A percentile compares a stretch with the other conserved stretches of the same genome.
These are phyloP conservation scores for Apoda limacodes DNA, from an alignment of 2,888 invertebrate genomes.

Conservation along the genomic window DNA sequence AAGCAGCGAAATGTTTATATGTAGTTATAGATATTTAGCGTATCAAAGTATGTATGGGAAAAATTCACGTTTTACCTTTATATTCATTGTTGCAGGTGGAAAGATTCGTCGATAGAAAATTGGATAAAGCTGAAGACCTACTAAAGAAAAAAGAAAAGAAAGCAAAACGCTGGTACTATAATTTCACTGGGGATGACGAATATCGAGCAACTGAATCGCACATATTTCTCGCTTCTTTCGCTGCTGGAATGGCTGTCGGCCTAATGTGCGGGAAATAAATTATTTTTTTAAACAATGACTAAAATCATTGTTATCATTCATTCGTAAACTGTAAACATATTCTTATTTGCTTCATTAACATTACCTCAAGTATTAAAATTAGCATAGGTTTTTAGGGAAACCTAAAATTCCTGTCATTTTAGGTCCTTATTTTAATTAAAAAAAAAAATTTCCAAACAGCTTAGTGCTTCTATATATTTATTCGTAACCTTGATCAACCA, in stretches of 20 bases:
- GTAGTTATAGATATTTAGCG: too few species aligned
- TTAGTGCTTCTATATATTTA: too few species aligned
- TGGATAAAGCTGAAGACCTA: slow-evolving; percentile 82
- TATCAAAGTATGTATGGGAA: too few species aligned
- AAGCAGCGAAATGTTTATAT: too few species aligned
- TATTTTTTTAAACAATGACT: slow-evolving; percentile 3
- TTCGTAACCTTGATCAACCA: too few species aligned
- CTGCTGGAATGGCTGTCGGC: slow-evolving; percentile 83
- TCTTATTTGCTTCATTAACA: slow-evolving; percentile 2
- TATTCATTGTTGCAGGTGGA: slow-evolving; percentile 74
- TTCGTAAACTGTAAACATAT: neutral
- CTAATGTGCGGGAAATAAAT: slow-evolving; percentile 59
- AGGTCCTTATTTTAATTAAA: slow-evolving; percentile 1
- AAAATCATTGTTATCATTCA: neutral
- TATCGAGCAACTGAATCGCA: slow-evolving; percentile 81
- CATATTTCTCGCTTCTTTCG: slow-evolving; percentile 83
- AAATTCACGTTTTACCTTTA: too few species aligned
- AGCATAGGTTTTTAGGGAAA: neutral
- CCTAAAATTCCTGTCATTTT: neutral
- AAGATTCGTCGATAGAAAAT: slow-evolving; percentile 82
- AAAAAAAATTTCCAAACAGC: neutral
- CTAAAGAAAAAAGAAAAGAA: slow-evolving; percentile 77
- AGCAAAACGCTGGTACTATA: slow-evolving; percentile 82
- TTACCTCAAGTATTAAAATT: slow-evolving; percentile 5
- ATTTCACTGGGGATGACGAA: slow-evolving; percentile 73